Evolutionary conservation across 1,140 invertebrate genomes (phyloP), one percentile per base, ranked within the genome.

Genomic region (Heliconius congener): DNA sequence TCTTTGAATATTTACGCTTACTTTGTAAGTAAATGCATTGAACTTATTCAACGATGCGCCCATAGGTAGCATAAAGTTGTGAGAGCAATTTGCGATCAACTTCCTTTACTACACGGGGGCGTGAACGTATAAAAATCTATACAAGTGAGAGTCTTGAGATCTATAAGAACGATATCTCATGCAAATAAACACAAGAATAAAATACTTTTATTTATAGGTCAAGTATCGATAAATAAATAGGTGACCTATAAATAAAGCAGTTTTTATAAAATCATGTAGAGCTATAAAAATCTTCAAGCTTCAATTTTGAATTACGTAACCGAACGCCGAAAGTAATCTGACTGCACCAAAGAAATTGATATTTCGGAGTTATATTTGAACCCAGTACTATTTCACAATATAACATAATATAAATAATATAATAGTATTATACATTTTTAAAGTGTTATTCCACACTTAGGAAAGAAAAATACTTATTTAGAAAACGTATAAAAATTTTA

Each of bases 71-170:
- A 66, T 66, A 66, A 66, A 66, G 60, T 66, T 66, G 60, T 66
- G 23, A 66, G 60, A 66, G 60, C 60, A 66, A 66, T 66, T 66
- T 66, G 60, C 60, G 60, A 66, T 66, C 60, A 30, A 66, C 60
- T 66, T 66, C 23, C 60, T 30, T 66, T 66, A 66, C 23, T 66
- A 66, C 60, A 30, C 2, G n/a, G 60, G 60, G 60, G 60, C 60
- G 60, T 30, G 23, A 30, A 66, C 60, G 60, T 66, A 66, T 66
- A 66, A 66, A 66, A 66, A 66, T 66, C 60, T 66, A 66, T 66
- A 66, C 60, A 66, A 66, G 60, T 66, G 60, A 30, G n/a, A n/a
- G n/a, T 66, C 23, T 66, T 1, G 60, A 27, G 60, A 66, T 66
- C 3, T 27, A 66, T 16, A 2, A 27, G 60, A 16, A n/a, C 23